Percentiles rank a stretch among this genome's conserved stretches.
Conservation (phyloP, 2,888 invertebrate species). For the Trichogramma dendrolimi region DNA sequence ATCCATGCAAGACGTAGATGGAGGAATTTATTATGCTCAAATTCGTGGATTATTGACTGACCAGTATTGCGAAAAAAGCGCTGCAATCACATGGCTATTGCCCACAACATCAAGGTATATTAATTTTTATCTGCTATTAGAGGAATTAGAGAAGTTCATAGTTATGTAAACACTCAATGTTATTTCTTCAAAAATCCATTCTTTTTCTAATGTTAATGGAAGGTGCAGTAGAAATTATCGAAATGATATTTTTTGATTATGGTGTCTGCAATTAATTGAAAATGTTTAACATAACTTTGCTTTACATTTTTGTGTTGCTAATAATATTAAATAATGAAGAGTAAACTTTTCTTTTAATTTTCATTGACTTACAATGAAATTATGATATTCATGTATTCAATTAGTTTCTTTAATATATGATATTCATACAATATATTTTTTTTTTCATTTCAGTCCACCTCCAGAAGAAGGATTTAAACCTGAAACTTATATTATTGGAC, state of each 20-base stretch:
- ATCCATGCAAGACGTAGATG: conserved; percentile 72
- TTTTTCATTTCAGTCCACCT: conserved; percentile 58
- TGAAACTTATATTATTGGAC: conserved; percentile 84
- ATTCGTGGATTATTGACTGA: conserved; percentile 84
- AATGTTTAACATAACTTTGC: conserved; percentile 3
- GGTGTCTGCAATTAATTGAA: conserved; percentile 7
- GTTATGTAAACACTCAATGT: background rate
- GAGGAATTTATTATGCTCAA: conserved; percentile 82
- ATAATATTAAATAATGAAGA: background rate
- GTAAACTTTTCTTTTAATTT: conserved; percentile 1
- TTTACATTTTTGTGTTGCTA: conserved; percentile 1
- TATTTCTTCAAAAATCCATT: background rate
- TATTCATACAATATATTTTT: conserved; percentile 4
- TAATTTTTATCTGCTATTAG: background rate
- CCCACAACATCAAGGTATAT: conserved; percentile 68
- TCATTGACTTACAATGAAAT: conserved; percentile 1
- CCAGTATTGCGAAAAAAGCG: conserved; percentile 90
- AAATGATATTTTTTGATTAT: conserved; percentile 2
- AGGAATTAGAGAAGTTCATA: background rate
- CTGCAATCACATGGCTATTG: conserved; percentile 85
- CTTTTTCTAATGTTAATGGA: conserved; percentile 6
- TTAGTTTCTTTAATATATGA: background rate
- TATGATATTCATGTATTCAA: background rate
- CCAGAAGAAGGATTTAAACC: conserved; percentile 79
- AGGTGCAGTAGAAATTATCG: conserved; percentile 1